Base-by-base conservation (phyloP, 2,888 invertebrate genomes). In the Cartodere bifasciata region DNA sequence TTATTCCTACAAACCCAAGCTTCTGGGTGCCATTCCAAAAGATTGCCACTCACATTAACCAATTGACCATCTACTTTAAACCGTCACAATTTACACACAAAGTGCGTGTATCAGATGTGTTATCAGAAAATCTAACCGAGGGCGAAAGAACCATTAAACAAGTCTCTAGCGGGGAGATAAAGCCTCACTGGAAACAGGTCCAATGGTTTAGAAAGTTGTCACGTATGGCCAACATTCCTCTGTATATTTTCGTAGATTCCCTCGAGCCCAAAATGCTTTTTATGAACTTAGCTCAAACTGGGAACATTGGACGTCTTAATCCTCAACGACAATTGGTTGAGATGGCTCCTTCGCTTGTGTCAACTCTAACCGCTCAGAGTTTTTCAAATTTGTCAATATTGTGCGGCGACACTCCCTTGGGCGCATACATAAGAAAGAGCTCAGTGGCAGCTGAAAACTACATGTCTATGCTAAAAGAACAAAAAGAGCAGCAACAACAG, bases 211-310 rank as follows among this genome's bases (percentile, higher is more conserved):
- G 38, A 9, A 32, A 20, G 5, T 12, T 48, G 11, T 31, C 35
- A 12, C 23, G 32, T n/a, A 40, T 43, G 4, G 38, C 49, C 17
- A 56, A 56, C 31, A 50, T 53, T 34, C 55, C 57, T 0, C 14
- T 56, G 4, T 55, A 55, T 28, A 21, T 58, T 4, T 53, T 56
- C 33, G 38, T 46, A 16, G 58, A 59, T 31, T 50, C 49, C 4
- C 26, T 53, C 7, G 49, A 50, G 13, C 32, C 36, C 4, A 56
- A 55, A 36, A 37, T 47, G 3, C 9, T 56, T 2, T 29, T 56
- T 3, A 32, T 59, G 2, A 51, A 50, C 35, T 32, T 55, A 11
- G 31, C 44, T 2, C 52, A 52, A 38, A 28, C 39, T 2, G 53
- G 55, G 12, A 43, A 52, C 17, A 15, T 28, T 1, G 28, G 29